Evolutionary conservation across 2,113 vertebrate genomes (phyloP), one percentile per base, ranked within the genome.

Genomic region (Trogon melanurus): DNA sequence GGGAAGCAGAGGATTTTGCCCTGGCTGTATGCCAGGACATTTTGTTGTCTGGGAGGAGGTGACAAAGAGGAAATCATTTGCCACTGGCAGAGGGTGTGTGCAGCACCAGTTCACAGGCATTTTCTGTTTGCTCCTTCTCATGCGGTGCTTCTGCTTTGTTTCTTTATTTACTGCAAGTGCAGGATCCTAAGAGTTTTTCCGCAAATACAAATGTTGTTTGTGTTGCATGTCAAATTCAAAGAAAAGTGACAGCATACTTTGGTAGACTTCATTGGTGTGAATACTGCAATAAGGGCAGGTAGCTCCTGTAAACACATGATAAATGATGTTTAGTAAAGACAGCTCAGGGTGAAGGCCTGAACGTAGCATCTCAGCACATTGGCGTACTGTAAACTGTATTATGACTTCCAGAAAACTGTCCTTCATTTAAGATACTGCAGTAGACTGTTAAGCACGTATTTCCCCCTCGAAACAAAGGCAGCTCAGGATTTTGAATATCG

Each of bases 401-500:
- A 53, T 44, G 17, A 32, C 32, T 62, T 80, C 48, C 27, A 83
- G 64, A 67, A 85, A 80, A 60, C 13, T 80, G 21, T 85, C 50
- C 56, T 90, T 90, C 38, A 32, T 58, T 86, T 66, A 74, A 80
- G 56, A 64, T 44, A 66, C 60, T 56, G 25, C 83, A 80, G 18
- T 47, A 62, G 72, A 50, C 58, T 47, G 54, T 51, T 76, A 73
- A 95, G 74, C 75, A 83, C 10, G 54, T 41, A 41, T 41, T 74
- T 97, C 91, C 56, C 72, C 80, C 38, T 60, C 79, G 44, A 92
- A 93, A 78, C 58, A 93, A 95, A 96, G 47, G 75, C 86, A 84
- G 72, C 60, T 81, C 17, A 84, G 64, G 85, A 94, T 94, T 97
- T 19, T 66, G 44, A 92, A 66, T 90, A 67, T 8, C 91, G 85